Evolutionary conservation across 1,140 invertebrate species (phyloP), one percentile per base, ranked within the genome.

Genomic region (Aphaenogaster ashmeadi): DNA sequence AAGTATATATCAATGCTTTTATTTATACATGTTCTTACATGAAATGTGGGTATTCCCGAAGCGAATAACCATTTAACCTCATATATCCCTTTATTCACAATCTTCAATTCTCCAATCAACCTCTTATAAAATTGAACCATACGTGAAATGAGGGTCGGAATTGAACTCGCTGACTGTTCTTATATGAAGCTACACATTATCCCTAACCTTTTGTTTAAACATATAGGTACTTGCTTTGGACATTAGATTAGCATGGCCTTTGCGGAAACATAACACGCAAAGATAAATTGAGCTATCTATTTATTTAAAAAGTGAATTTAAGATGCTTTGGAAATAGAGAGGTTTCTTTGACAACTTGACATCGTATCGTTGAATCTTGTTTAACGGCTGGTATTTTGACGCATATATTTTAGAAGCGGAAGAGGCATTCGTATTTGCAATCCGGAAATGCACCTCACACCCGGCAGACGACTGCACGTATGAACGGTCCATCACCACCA

Each of bases 361-460:
- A 41, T 77, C n/a, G 3, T 60, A 62, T 50, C 8, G 1, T 27
- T 33, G 1, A 79, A 18, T 67, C 0, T 69, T 47, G 36, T 36
- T 36, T 36, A 36, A 64, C 18, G 15, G 21, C 21, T 54, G 9
- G n/a, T 41, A 52, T 9, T 72, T 54, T 33, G 33, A 5, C 9
- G 8, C 11, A 50, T 0, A 33, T 67, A 21, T 94, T 94, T 77
- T 85, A 96, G 96, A 96, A 96, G 92, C 93, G 94, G 33, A 96
- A 95, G 88, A 93, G 94, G 38, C 93, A 94, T 69, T 89, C 93
- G 21, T 96, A 96, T 89, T 90, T 96, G 27, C 93, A 94, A 66
- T 95, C 95, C 1, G 93, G 95, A 44, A 96, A 95, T 47, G 96
- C 95, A 11, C 96, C 96, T 5, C 94, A 96, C 78, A 96, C 96